Conservation (phyloP, 2,113 vertebrate genomes). For the Caracal caracal region DNA sequence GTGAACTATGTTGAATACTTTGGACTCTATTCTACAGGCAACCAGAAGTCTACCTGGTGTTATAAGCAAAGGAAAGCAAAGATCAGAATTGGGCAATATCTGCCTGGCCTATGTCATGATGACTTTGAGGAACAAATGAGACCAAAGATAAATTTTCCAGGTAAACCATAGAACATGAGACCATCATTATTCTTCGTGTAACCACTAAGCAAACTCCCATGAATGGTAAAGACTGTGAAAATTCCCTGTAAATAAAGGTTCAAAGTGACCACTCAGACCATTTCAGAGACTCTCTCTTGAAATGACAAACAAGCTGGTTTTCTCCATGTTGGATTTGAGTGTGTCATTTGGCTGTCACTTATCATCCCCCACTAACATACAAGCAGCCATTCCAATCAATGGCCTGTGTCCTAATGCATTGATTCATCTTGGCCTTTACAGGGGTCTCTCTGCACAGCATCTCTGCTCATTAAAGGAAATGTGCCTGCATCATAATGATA, state of each 20-base stretch:
- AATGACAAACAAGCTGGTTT: not conserved
- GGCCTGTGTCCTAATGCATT: slow-evolving; percentile 48
- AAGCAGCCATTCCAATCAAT: slow-evolving; percentile 53
- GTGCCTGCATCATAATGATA: slow-evolving; percentile 60
- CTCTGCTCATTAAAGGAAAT: slow-evolving; percentile 57
- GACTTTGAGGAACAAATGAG: not conserved
- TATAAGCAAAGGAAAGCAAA: not conserved
- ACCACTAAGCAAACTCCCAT: not conserved
- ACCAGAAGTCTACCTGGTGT: not conserved
- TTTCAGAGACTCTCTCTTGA: not conserved
- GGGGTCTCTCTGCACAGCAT: slow-evolving; percentile 40
- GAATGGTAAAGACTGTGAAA: not conserved
- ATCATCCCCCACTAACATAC: not conserved
- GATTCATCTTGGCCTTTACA: slow-evolving; percentile 62
- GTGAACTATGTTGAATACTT: not conserved
- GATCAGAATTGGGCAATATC: not conserved
- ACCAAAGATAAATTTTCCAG: not conserved
- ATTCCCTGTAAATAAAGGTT: not conserved
- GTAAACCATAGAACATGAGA: not conserved
- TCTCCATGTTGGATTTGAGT: not conserved
- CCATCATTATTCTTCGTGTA: not conserved
- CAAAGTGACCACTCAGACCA: not conserved
- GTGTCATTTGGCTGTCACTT: not conserved
- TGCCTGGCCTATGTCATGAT: not conserved
- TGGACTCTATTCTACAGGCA: not conserved